These are phyloP conservation scores for Pterostichus madidus DNA, from an alignment of 2,888 invertebrate species.

Conservation along the genomic window DNA sequence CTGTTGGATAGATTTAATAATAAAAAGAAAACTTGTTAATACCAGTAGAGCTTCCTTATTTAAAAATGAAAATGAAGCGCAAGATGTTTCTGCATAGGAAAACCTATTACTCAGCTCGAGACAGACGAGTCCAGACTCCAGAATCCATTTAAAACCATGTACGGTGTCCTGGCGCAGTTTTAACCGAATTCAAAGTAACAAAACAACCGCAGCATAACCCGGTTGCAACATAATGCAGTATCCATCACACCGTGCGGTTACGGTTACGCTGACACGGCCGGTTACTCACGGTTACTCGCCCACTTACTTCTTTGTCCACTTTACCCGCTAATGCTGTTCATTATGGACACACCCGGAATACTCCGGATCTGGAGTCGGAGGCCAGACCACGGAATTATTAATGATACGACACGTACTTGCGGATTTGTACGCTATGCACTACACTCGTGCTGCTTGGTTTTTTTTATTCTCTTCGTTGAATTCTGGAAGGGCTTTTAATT, in stretches of 20 bases:
- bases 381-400: slow-evolving; percentile 15
- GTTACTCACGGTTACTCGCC: slow-evolving; percentile 19
- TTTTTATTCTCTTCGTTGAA: neutral
- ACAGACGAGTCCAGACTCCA: neutral
- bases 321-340: slow-evolving; percentile 39
- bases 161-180: neutral
- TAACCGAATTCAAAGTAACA: slow-evolving; percentile 29
- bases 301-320: slow-evolving; percentile 47
- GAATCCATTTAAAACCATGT: slow-evolving; percentile 1
- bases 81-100: neutral
- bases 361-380: neutral
- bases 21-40: too few species aligned
- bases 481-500: slow-evolving; percentile 16
- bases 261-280: slow-evolving; percentile 13
- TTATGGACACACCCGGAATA: slow-evolving; percentile 15
- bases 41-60: too few species aligned
- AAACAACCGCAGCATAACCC: slow-evolving; percentile 26
- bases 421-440: neutral
- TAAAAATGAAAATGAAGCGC: too few species aligned
- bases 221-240: slow-evolving; percentile 45
- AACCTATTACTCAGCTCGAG: neutral
- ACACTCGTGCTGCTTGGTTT: neutral
- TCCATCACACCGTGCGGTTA: slow-evolving; percentile 38
- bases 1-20: too few species aligned
- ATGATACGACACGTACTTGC: slow-evolving; percentile 13